A percentile compares a stretch with the other conserved stretches of the same genome.
Conservation (phyloP, 2,888 invertebrate species). For the Troides aeacus region DNA sequence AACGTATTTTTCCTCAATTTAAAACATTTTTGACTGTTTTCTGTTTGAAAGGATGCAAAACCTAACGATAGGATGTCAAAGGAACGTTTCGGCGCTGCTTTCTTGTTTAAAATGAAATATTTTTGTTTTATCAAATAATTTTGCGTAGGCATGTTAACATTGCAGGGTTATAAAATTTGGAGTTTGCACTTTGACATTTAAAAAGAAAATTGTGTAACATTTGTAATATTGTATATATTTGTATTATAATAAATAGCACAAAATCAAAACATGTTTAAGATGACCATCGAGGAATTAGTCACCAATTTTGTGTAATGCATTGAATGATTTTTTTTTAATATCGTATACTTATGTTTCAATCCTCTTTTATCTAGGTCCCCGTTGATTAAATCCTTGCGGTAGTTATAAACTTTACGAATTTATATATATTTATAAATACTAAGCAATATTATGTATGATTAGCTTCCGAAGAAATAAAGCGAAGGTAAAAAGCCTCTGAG, state of each 20-base stretch:
- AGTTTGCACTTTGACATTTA: constrained; percentile 12
- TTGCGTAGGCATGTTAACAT: neutral
- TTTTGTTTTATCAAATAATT: constrained; percentile 1
- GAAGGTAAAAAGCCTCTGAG: neutral
- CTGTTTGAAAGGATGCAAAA: too few relatives aligned
- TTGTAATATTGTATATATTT: too few relatives aligned
- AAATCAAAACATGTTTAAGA: neutral
- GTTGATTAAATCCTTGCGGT: too few relatives aligned
- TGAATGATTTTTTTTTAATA: neutral
- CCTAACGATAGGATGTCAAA: too few relatives aligned
- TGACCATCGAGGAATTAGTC: neutral
- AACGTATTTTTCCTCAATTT: too few relatives aligned
- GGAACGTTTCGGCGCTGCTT: too few relatives aligned
- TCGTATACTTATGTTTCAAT: neutral
- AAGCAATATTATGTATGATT: neutral
- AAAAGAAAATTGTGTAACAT: too few relatives aligned
- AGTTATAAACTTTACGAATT: too few relatives aligned
- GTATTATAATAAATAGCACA: neutral
- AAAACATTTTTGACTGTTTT: too few relatives aligned
- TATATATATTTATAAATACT: too few relatives aligned
- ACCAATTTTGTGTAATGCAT: neutral
- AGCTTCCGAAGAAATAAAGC: neutral
- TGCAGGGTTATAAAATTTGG: neutral
- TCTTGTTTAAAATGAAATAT: neutral
- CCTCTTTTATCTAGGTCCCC: too few relatives aligned